These are phyloP conservation scores for Urocynchramus pylzowi DNA, from an alignment of 2,113 vertebrate species.

Conservation along the genomic window DNA sequence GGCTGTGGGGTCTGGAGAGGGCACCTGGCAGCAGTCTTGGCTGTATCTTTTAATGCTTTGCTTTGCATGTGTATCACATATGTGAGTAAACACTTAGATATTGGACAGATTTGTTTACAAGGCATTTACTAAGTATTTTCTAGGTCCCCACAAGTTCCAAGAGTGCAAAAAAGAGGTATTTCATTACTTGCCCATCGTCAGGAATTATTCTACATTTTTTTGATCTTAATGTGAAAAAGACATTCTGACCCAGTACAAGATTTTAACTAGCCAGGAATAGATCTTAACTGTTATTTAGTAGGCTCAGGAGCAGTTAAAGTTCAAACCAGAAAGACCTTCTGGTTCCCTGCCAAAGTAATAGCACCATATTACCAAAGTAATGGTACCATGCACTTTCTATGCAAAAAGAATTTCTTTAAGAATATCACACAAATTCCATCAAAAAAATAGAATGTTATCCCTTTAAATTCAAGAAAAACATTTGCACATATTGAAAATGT, in stretches of 20 bases:
- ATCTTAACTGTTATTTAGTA: slow-evolving; percentile 23
- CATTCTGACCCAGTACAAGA: not conserved
- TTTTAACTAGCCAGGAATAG: slow-evolving; percentile 31
- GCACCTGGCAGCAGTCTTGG: not conserved
- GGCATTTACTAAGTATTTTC: not conserved
- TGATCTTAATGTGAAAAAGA: not conserved
- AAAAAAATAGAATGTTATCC: not conserved
- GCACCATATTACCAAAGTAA: not conserved
- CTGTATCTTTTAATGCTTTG: not conserved
- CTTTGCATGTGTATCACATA: not conserved
- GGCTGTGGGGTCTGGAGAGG: not conserved
- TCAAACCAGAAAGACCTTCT: slow-evolving; percentile 1
- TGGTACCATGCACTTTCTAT: not conserved
- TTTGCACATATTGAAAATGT: not conserved
- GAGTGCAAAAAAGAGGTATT: not conserved
- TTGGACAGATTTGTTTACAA: not conserved
- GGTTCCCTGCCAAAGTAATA: not conserved
- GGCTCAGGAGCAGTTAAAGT: not conserved
- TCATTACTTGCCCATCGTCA: not conserved
- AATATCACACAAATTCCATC: not conserved
- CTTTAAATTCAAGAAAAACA: slow-evolving; percentile 16
- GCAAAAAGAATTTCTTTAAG: not conserved
- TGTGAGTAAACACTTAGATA: not conserved
- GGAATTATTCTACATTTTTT: not conserved
- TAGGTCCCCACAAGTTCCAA: not conserved